A percentile compares a stretch with the other conserved stretches of the same genome.
Conservation (phyloP, 35 echinoderm and acorn worm genomes). For the Heliocidaris erythrogramma region DNA sequence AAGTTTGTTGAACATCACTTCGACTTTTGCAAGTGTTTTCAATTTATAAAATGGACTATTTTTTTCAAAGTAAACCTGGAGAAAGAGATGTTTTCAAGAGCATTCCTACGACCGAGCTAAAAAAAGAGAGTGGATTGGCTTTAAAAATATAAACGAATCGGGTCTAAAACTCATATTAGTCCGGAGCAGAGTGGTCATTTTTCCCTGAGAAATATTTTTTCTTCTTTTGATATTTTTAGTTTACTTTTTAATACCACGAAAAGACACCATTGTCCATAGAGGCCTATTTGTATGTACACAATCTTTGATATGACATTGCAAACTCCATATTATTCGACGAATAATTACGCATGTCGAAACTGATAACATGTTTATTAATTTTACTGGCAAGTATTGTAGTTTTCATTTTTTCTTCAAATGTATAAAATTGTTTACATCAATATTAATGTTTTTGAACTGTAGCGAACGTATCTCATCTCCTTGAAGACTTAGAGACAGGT, state of each 20-base stretch:
- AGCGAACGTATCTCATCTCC: not conserved
- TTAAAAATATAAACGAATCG: not conserved
- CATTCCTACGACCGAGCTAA: not conserved
- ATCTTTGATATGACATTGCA: not conserved
- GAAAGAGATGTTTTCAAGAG: not conserved
- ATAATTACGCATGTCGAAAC: not conserved
- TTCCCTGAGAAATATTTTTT: not conserved
- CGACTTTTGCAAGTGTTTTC: not conserved
- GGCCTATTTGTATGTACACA: not conserved
- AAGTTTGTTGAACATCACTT: too few species aligned
- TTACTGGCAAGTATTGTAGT: slow-evolving; percentile 14
- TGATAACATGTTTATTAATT: not conserved
- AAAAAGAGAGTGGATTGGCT: too few species aligned
- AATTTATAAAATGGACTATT: not conserved
- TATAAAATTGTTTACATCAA: not conserved
- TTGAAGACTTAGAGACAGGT: not conserved
- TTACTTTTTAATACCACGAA: not conserved
- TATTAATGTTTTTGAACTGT: not conserved
- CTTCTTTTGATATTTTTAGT: not conserved
- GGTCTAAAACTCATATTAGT: not conserved
- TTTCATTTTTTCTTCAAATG: not conserved
- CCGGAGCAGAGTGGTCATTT: not conserved
- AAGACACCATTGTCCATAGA: slow-evolving; percentile 3
- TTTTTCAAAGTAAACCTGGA: not conserved
- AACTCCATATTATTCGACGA: not conserved